Evolutionary conservation across 2,888 invertebrate genomes (phyloP).

Genomic region (Eucera pruinosa): DNA sequence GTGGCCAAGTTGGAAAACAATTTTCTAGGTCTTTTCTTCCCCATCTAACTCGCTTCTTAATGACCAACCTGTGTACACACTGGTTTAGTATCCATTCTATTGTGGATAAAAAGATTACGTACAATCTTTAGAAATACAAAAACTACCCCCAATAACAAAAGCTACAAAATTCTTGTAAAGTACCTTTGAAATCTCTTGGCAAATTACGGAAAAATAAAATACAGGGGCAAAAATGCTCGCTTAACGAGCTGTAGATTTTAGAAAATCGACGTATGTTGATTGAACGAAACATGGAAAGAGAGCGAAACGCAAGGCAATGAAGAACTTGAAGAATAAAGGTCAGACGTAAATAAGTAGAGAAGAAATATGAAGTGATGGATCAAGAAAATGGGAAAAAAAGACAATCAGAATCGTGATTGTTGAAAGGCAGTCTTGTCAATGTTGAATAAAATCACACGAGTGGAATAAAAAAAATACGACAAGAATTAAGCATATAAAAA

Average conservation of each 20-base stretch:
- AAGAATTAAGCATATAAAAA: background rate
- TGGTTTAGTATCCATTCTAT: slow-evolving; percentile 28
- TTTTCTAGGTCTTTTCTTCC: slow-evolving; percentile 19
- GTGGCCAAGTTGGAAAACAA: slow-evolving; percentile 45
- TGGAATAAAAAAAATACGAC: background rate
- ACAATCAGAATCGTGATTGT: background rate
- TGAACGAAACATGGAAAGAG: background rate
- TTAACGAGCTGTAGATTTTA: background rate
- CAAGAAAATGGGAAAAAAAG: background rate
- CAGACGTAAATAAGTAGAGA: slow-evolving; percentile 4
- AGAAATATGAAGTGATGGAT: background rate
- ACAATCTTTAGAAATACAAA: slow-evolving; percentile 37
- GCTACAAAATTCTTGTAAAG: slow-evolving; percentile 37
- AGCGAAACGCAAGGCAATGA: background rate
- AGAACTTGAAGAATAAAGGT: background rate
- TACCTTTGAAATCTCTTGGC: background rate
- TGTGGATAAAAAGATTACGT: slow-evolving; percentile 15
- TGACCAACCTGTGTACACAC: slow-evolving; percentile 40
- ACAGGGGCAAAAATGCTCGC: background rate
- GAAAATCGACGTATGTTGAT: background rate
- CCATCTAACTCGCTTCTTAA: slow-evolving; percentile 1
- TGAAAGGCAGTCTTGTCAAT: too few relatives aligned
- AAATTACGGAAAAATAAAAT: background rate
- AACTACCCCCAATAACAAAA: slow-evolving; percentile 20
- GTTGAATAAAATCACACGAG: background rate